These are phyloP conservation scores for Anneissia japonica DNA, from an alignment of 35 echinoderm and acorn worm genomes.

Conservation along the genomic window DNA sequence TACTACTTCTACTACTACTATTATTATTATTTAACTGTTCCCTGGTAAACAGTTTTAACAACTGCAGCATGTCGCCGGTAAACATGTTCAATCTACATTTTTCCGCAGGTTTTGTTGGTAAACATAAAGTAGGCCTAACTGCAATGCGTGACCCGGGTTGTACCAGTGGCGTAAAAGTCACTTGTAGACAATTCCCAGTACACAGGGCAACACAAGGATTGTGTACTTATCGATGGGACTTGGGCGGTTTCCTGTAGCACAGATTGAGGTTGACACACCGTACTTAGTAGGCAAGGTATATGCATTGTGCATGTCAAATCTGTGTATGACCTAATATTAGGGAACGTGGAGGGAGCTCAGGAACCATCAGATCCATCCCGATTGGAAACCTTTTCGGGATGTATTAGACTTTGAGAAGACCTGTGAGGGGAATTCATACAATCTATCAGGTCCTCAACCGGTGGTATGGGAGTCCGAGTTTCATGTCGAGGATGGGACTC, in stretches of 20 bases:
- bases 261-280: constrained; percentile 10
- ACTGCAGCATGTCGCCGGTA: too few relatives aligned
- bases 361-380: not conserved
- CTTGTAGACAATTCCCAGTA: not conserved
- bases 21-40: too few relatives aligned
- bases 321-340: constrained; percentile 25
- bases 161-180: not conserved
- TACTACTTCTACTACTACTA: too few relatives aligned
- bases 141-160: constrained; percentile 2
- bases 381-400: not conserved
- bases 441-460: too few relatives aligned
- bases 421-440: too few relatives aligned
- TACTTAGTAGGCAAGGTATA: not conserved
- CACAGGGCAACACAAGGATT: not conserved
- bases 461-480: not conserved
- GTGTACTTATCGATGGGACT: constrained; percentile 1
- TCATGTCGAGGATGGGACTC: not conserved
- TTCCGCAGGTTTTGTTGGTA: too few relatives aligned
- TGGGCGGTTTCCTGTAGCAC: not conserved
- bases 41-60: too few relatives aligned
- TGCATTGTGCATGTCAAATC: constrained; percentile 17
- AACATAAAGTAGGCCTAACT: too few relatives aligned
- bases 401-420: not conserved
- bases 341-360: not conserved
- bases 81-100: too few relatives aligned